Conservation (phyloP, 2,113 vertebrate genomes). For the Poicephalus gulielmi region DNA sequence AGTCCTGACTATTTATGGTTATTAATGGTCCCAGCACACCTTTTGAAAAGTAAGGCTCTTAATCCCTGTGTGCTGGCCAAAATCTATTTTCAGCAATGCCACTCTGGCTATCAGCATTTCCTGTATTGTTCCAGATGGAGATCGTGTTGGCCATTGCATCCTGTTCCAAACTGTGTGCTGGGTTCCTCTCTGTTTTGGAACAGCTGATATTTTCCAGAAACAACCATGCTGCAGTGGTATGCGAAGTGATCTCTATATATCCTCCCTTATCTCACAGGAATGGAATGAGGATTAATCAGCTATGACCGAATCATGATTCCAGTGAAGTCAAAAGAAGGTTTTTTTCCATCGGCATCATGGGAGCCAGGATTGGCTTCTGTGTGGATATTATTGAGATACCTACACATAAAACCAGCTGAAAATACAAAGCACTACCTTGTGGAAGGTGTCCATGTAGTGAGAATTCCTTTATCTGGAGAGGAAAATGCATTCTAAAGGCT, state of each 20-base stretch:
- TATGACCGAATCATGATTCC: neutral
- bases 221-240: neutral
- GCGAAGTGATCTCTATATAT: slow-evolving; percentile 6
- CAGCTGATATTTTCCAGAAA: slow-evolving; percentile 36
- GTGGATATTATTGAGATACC: neutral
- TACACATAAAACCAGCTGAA: neutral
- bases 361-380: neutral
- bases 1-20: slow-evolving; percentile 54
- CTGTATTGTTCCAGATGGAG: slow-evolving; percentile 35
- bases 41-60: slow-evolving; percentile 48
- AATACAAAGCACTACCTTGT: neutral
- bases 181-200: slow-evolving; percentile 7
- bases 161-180: neutral
- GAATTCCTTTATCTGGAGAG: neutral
- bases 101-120: slow-evolving; percentile 25
- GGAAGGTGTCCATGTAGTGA: neutral
- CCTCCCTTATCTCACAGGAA: slow-evolving; percentile 13
- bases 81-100: slow-evolving; percentile 45
- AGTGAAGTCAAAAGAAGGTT: neutral
- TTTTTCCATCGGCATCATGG: neutral
- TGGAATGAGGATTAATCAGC: slow-evolving; percentile 35
- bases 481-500: neutral
- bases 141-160: neutral
- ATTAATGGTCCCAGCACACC: neutral
- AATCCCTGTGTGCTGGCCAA: slow-evolving; percentile 18